phyloP scores from a whole-genome alignment of 2,888 invertebrate species.

The Conus canariensis region DNA sequence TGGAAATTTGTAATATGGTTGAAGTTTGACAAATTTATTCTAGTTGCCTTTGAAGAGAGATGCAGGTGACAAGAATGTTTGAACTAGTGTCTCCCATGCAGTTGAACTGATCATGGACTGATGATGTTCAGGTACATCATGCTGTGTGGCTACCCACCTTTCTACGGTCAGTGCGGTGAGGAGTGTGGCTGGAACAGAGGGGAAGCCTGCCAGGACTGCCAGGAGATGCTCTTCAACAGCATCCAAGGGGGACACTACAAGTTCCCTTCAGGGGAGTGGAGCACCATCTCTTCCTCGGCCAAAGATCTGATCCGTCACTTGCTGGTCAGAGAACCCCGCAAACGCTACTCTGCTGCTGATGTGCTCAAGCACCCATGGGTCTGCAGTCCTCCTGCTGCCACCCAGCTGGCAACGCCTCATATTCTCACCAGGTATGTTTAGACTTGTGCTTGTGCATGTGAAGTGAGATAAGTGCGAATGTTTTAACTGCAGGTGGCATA shows the following conservation, averaged over 20 bases:
- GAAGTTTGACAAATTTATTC: too few species aligned
- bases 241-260: slow-evolving; percentile 89
- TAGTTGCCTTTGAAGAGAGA: too few species aligned
- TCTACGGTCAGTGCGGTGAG: slow-evolving; percentile 96
- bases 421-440: slow-evolving; percentile 86
- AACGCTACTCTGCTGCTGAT: slow-evolving; percentile 91
- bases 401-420: slow-evolving; percentile 87
- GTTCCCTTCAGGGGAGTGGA: slow-evolving; percentile 94
- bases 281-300: slow-evolving; percentile 91
- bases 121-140: slow-evolving; percentile 88
- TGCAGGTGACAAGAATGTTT: too few species aligned
- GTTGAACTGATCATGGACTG: background rate
- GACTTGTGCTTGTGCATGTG: background rate
- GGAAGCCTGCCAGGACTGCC: slow-evolving; percentile 94
- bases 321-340: slow-evolving; percentile 92
- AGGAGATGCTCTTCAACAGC: slow-evolving; percentile 92
- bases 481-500: too few species aligned
- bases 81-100: background rate
- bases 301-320: slow-evolving; percentile 94
- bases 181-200: slow-evolving; percentile 99
- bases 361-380: slow-evolving; percentile 91
- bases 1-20: too few species aligned
- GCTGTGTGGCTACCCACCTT: slow-evolving; percentile 97
- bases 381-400: slow-evolving; percentile 78
- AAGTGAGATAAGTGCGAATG: background rate